Percentiles rank a stretch among this genome's conserved stretches.
Evolutionary conservation across 37 sponge, comb jelly and placozoan species (phyloP).

Genomic region (Amphimedon queenslandica): DNA sequence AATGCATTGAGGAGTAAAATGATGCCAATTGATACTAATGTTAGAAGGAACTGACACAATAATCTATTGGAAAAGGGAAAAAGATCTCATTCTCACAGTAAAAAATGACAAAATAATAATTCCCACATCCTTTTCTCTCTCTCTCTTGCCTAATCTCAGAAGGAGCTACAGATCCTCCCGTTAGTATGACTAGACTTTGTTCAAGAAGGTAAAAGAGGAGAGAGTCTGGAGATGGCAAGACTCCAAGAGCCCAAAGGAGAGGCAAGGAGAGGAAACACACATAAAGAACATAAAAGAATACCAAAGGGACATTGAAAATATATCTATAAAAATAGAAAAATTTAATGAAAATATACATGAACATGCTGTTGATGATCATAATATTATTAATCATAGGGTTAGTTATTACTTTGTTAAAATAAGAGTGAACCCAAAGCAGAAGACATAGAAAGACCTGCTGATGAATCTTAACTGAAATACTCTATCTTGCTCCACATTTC

Average conservation of each 20-base stretch:
- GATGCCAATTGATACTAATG: slow-evolving; percentile 13
- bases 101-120: too few species aligned
- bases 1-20: slow-evolving; percentile 12
- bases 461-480: slow-evolving; percentile 19
- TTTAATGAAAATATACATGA: too few species aligned
- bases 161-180: slow-evolving; percentile 68
- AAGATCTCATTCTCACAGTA: neutral
- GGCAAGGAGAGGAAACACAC: slow-evolving; percentile 35
- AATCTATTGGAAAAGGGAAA: slow-evolving; percentile 15
- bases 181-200: slow-evolving; percentile 31
- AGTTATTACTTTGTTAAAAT: slow-evolving; percentile 39
- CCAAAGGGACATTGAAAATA: too few species aligned
- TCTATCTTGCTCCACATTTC: slow-evolving; percentile 22
- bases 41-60: slow-evolving; percentile 12
- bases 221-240: slow-evolving; percentile 51
- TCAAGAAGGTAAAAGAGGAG: slow-evolving; percentile 59
- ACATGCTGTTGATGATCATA: neutral
- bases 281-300: slow-evolving; percentile 50
- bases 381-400: too few species aligned
- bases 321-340: too few species aligned
- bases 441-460: slow-evolving; percentile 43
- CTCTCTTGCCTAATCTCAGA: slow-evolving; percentile 71
- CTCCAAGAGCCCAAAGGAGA: slow-evolving; percentile 54
- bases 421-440: slow-evolving; percentile 7
- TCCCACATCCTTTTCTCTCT: too few species aligned